Conservation (phyloP, 2,797 vertebrate genomes). For the Merluccius polli region DNA sequence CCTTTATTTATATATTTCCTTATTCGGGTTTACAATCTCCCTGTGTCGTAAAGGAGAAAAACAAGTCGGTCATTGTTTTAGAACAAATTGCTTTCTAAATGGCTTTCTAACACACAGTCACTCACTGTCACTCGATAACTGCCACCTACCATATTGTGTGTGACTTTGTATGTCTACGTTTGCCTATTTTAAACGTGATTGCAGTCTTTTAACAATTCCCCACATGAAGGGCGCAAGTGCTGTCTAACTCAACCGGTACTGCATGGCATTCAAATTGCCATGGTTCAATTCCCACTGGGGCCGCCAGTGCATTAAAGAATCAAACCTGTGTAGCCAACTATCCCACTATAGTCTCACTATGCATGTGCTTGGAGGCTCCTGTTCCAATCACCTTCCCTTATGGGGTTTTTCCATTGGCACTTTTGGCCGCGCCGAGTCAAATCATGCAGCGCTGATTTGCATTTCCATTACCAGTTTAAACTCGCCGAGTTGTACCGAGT, state of each 20-base stretch:
- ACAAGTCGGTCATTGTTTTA: background rate
- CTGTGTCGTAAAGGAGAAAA: background rate
- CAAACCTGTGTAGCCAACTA: background rate
- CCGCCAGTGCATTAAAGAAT: background rate
- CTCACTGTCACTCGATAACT: background rate
- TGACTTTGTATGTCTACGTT: background rate
- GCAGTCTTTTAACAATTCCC: background rate
- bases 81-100: conserved; percentile 1
- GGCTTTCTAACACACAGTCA: background rate
- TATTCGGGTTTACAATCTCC: background rate
- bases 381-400: no score
- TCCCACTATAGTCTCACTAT: no score
- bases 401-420: no score
- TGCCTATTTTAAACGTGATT: background rate
- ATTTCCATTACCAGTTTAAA: no score
- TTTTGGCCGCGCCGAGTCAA: no score
- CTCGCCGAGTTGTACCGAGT: no score
- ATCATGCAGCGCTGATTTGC: no score
- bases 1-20: background rate
- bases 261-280: background rate
- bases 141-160: background rate
- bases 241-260: background rate
- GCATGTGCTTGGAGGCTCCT: no score
- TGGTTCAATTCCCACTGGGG: background rate
- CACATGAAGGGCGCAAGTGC: background rate